Evolutionary conservation across 2,797 vertebrate genomes (phyloP).

Genomic region (Odontamblyopus rebecca): DNA sequence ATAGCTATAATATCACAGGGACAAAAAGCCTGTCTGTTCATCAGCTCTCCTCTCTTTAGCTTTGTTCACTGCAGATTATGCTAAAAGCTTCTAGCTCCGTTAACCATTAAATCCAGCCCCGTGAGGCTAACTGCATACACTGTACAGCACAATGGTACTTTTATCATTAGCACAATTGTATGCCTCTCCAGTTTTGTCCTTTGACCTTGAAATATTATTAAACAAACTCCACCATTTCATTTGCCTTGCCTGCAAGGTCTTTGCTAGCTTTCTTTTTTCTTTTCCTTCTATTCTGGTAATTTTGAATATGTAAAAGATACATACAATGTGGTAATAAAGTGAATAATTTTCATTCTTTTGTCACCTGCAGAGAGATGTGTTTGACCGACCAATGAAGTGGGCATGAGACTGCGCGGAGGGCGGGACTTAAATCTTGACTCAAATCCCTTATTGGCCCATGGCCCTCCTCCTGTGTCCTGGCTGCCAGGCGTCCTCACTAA

Average conservation of each 20-base stretch:
- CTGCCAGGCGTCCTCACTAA: slow-evolving; percentile 63
- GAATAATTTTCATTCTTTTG: slow-evolving; percentile 16
- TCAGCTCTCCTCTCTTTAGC: slow-evolving; percentile 22
- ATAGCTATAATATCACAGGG: slow-evolving; percentile 23
- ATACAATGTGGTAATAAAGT: slow-evolving; percentile 25
- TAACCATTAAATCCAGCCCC: slow-evolving; percentile 48
- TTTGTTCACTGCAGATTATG: slow-evolving; percentile 35
- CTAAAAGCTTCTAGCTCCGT: slow-evolving; percentile 34
- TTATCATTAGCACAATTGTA: slow-evolving; percentile 42
- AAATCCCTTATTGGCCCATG: slow-evolving; percentile 10
- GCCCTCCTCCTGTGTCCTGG: slow-evolving; percentile 55
- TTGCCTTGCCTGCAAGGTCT: neutral
- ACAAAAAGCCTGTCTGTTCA: slow-evolving; percentile 31
- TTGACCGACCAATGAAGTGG: slow-evolving; percentile 33
- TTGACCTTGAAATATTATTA: slow-evolving; percentile 50
- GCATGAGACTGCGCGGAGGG: slow-evolving; percentile 68
- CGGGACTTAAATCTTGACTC: slow-evolving; percentile 48
- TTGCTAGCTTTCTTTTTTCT: slow-evolving; percentile 4
- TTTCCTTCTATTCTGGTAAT: slow-evolving; percentile 2
- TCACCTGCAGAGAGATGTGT: slow-evolving; percentile 58
- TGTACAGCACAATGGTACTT: slow-evolving; percentile 46
- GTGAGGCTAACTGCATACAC: slow-evolving; percentile 34
- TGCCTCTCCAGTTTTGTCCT: slow-evolving; percentile 33
- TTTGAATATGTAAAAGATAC: slow-evolving; percentile 31
- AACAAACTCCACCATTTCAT: slow-evolving; percentile 3